Evolutionary conservation across 2,113 vertebrate species (phyloP).

Genomic region (Atrichornis clamosus): DNA sequence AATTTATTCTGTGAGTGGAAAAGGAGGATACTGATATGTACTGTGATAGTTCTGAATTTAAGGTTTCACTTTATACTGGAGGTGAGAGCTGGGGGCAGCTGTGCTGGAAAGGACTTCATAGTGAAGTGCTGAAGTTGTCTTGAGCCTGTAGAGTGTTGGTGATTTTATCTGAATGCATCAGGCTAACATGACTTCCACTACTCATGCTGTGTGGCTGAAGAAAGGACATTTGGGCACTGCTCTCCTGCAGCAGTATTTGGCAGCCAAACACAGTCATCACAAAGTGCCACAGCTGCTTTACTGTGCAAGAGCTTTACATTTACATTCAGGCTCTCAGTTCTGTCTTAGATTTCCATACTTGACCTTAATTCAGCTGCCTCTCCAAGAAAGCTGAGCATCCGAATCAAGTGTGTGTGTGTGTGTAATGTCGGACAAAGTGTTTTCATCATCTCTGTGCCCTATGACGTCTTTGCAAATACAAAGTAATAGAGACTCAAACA

Average conservation of each 20-base stretch:
- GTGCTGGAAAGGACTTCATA: neutral
- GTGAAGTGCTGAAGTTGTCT: neutral
- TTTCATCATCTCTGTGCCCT: neutral
- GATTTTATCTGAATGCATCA: neutral
- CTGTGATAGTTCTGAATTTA: neutral
- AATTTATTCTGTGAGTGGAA: neutral
- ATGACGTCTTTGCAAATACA: neutral
- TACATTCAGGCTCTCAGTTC: neutral
- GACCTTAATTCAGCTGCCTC: neutral
- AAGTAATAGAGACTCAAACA: neutral
- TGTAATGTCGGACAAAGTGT: neutral
- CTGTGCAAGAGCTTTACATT: neutral
- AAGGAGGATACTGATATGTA: neutral
- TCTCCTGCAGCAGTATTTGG: neutral
- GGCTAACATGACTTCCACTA: neutral
- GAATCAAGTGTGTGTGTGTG: neutral
- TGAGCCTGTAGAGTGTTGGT: neutral
- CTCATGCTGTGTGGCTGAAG: neutral
- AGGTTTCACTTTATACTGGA: neutral
- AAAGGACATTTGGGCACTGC: neutral
- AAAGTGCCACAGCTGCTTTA: neutral
- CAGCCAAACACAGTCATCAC: neutral
- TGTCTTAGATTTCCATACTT: neutral
- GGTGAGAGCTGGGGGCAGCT: neutral
- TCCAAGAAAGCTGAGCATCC: neutral